phyloP scores from a whole-genome alignment of 1,140 invertebrate species.

The Bombus haemorrhoidalis region DNA sequence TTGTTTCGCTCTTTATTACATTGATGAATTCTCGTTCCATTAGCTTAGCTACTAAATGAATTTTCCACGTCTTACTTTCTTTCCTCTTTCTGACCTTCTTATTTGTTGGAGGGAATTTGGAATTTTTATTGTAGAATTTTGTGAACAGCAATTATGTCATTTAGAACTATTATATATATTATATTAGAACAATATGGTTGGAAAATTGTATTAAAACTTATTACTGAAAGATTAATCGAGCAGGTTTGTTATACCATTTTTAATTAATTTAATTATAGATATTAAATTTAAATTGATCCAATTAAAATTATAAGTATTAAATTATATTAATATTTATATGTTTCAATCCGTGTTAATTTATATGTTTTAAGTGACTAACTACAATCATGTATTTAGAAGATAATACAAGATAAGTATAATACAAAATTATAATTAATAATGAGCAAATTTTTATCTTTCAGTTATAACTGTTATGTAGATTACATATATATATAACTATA shows the following conservation, averaged over 20 bases:
- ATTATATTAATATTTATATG: no score
- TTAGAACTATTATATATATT: not conserved
- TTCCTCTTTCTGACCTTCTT: not conserved
- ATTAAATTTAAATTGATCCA: no score
- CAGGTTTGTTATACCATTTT: no score
- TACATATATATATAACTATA: not conserved
- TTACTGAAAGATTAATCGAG: no score
- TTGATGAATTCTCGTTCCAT: not conserved
- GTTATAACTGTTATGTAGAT: not conserved
- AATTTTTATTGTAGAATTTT: not conserved
- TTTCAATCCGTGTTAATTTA: no score
- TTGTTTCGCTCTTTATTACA: conserved; percentile 5
- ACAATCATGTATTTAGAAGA: not conserved
- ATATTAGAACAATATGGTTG: no score
- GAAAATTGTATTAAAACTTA: no score
- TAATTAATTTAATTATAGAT: no score
- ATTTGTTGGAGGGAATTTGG: not conserved
- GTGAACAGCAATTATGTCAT: not conserved
- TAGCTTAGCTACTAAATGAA: not conserved
- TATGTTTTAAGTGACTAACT: not conserved
- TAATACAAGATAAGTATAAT: not conserved
- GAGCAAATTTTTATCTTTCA: not conserved
- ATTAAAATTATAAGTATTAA: no score
- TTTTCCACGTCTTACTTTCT: not conserved
- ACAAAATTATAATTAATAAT: not conserved